These are phyloP conservation scores for Lacerta viridis DNA, from an alignment of 2,797 vertebrate species.

Conservation along the genomic window DNA sequence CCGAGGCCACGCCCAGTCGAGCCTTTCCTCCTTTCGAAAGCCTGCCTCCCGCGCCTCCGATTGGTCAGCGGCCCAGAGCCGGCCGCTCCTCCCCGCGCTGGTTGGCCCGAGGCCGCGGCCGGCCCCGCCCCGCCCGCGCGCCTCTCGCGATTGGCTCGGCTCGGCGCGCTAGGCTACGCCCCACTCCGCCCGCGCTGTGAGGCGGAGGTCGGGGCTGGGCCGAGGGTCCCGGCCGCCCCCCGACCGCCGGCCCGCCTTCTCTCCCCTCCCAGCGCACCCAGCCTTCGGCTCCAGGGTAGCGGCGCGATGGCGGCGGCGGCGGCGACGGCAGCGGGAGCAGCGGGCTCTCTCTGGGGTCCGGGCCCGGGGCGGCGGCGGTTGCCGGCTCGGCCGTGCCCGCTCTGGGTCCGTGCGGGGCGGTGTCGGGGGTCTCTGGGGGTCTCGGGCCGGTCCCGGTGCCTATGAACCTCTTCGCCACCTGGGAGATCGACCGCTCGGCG, in stretches of 20 bases:
- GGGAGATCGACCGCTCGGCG: slow-evolving; percentile 93
- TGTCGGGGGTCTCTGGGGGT: slow-evolving; percentile 17
- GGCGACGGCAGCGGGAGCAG: neutral
- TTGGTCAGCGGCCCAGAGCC: neutral
- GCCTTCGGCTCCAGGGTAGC: slow-evolving; percentile 26
- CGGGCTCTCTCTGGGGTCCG: slow-evolving; percentile 35
- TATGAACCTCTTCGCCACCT: slow-evolving; percentile 95
- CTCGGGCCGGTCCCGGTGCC: slow-evolving; percentile 83
- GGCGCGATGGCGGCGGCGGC: slow-evolving; percentile 25
- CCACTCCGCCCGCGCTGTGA: slow-evolving; percentile 1
- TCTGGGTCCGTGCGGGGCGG: slow-evolving; percentile 20
- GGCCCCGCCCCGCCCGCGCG: neutral
- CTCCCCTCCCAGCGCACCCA: slow-evolving; percentile 30
- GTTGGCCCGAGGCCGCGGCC: neutral
- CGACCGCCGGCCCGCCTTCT: neutral
- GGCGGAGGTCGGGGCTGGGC: slow-evolving; percentile 44
- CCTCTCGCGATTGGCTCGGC: neutral
- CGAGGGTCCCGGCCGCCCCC: slow-evolving; percentile 37
- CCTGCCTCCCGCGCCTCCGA: neutral
- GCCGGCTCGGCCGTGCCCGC: neutral
- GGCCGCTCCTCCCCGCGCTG: neutral
- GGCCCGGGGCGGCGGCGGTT: slow-evolving; percentile 8
- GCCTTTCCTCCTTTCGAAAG: slow-evolving; percentile 9
- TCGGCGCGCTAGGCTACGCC: neutral
- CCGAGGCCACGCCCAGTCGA: neutral